Evolutionary conservation across 2,888 invertebrate genomes (phyloP).

Genomic region (Nomada ruficornis): DNA sequence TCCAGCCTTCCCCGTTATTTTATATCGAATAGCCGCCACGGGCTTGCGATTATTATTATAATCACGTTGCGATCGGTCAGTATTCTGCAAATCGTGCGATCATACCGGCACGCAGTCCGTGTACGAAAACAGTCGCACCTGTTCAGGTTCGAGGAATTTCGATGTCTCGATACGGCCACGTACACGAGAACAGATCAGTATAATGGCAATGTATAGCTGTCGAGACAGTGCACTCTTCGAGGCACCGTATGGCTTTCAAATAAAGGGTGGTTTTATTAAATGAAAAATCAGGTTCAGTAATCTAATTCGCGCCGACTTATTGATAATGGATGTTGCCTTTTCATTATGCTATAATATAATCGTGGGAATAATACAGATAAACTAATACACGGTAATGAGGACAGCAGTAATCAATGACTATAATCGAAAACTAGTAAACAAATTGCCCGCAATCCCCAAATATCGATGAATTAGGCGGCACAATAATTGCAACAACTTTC

Average conservation of each 20-base stretch:
- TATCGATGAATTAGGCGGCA: too few species aligned
- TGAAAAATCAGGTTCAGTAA: background rate
- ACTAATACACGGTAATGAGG: too few species aligned
- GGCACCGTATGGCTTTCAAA: background rate
- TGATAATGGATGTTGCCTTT: too few species aligned
- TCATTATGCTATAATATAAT: too few species aligned
- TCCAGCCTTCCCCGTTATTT: slow-evolving; percentile 63
- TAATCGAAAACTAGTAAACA: too few species aligned
- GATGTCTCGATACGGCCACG: slow-evolving; percentile 21
- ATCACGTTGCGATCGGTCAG: slow-evolving; percentile 60
- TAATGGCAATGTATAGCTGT: background rate
- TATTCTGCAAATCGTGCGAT: slow-evolving; percentile 64
- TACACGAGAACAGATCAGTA: slow-evolving; percentile 4
- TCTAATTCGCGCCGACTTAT: background rate
- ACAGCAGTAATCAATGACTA: too few species aligned
- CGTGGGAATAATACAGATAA: too few species aligned
- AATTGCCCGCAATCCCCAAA: too few species aligned
- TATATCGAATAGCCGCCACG: slow-evolving; percentile 44
- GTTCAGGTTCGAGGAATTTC: slow-evolving; percentile 55
- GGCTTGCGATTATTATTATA: slow-evolving; percentile 61
- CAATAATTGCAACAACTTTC: too few species aligned
- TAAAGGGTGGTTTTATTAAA: too few species aligned
- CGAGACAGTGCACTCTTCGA: background rate
- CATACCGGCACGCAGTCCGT: slow-evolving; percentile 49
- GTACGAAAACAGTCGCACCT: slow-evolving; percentile 54